Percentiles rank a stretch among this genome's conserved stretches.
Conservation (phyloP, 1,140 invertebrate genomes). For the Calosoma granatense region DNA sequence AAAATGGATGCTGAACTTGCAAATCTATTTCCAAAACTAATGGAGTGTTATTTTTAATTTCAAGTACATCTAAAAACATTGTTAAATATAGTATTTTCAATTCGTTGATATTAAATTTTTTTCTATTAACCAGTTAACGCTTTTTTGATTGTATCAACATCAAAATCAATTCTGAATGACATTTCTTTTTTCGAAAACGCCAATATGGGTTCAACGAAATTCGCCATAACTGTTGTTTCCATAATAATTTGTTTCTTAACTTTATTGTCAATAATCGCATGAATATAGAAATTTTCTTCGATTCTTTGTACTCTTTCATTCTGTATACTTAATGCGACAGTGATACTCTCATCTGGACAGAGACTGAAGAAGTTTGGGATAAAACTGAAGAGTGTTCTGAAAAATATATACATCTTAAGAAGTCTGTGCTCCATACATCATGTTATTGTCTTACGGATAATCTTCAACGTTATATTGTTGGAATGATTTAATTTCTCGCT, state of each 20-base stretch:
- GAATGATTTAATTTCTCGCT: not conserved
- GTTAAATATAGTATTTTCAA: not conserved
- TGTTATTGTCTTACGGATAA: not conserved
- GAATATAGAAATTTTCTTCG: not conserved
- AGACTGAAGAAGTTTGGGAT: not conserved
- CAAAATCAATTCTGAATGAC: not conserved
- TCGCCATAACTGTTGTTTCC: not conserved
- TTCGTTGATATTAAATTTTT: not conserved
- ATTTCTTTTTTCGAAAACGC: not conserved
- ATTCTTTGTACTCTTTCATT: not conserved
- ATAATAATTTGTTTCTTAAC: not conserved
- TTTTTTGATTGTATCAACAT: not conserved
- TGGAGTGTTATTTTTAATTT: not conserved
- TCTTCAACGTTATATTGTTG: not conserved
- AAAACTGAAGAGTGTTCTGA: not conserved
- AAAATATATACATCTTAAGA: not conserved
- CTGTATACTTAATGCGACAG: not conserved
- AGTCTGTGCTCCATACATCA: too few relatives aligned
- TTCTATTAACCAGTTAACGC: not conserved
- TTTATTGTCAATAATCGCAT: not conserved
- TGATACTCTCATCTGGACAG: not conserved
- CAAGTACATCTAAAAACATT: not conserved
- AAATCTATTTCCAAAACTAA: slow-evolving; percentile 15
- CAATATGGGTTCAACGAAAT: slow-evolving; percentile 2
- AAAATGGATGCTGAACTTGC: slow-evolving; percentile 20